Evolutionary conservation across 2,113 vertebrate species (phyloP).

Genomic region (Xenus cinereus): DNA sequence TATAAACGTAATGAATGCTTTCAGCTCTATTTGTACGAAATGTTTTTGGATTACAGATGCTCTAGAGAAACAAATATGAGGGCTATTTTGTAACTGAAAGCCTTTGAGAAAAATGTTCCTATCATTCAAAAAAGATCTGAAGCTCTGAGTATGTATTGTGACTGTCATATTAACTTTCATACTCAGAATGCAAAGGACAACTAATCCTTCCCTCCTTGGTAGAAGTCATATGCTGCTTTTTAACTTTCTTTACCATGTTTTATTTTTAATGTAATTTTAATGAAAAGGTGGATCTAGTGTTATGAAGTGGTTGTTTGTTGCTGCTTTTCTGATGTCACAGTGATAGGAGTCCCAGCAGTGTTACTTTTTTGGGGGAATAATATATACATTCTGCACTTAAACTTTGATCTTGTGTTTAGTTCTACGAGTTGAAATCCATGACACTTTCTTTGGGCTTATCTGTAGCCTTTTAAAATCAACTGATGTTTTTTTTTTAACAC

Average conservation of each 20-base stretch:
- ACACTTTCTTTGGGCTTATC: background rate
- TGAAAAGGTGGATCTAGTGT: conserved; percentile 12
- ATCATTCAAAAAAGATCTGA: conserved; percentile 17
- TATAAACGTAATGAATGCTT: background rate
- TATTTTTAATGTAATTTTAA: conserved; percentile 47
- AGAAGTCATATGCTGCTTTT: background rate
- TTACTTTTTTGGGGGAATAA: background rate
- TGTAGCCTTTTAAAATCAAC: background rate
- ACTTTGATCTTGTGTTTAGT: conserved; percentile 1
- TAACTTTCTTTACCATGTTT: background rate
- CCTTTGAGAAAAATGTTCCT: conserved; percentile 33
- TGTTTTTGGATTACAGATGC: conserved; percentile 32
- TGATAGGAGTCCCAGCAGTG: background rate
- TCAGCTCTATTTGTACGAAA: conserved; percentile 19
- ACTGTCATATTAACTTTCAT: conserved; percentile 13
- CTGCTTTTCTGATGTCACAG: background rate
- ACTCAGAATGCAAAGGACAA: conserved; percentile 1
- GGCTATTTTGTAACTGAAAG: conserved; percentile 33
- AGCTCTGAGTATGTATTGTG: background rate
- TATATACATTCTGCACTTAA: background rate
- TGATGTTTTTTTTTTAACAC: background rate
- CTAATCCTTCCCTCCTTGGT: conserved; percentile 7
- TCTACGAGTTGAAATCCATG: background rate
- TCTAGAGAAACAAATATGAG: conserved; percentile 24
- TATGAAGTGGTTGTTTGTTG: background rate